These are phyloP conservation scores for Tangara arthus DNA, from an alignment of 2,797 vertebrate species.

Conservation along the genomic window DNA sequence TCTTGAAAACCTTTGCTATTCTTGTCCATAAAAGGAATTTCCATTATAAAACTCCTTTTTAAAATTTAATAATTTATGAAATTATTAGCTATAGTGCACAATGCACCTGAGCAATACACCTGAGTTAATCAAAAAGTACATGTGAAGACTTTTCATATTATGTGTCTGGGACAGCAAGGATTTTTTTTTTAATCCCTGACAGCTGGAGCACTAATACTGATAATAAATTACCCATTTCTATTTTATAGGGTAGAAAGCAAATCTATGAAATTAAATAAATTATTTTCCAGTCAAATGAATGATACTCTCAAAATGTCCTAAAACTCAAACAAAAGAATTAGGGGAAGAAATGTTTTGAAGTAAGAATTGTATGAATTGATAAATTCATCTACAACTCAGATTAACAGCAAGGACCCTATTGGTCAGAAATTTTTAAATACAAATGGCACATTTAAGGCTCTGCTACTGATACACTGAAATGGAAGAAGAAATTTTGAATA, in stretches of 20 bases:
- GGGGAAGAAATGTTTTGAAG: background rate
- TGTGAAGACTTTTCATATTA: background rate
- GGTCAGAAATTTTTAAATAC: background rate
- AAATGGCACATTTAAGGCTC: background rate
- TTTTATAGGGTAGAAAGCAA: background rate
- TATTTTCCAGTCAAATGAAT: background rate
- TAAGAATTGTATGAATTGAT: background rate
- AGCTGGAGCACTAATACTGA: background rate
- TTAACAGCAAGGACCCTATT: background rate
- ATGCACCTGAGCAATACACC: background rate
- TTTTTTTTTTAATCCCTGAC: background rate
- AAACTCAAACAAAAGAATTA: background rate
- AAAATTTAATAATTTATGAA: background rate
- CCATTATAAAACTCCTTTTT: background rate
- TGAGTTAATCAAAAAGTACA: background rate
- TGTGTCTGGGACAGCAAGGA: background rate
- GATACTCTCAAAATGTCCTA: background rate
- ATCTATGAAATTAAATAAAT: background rate
- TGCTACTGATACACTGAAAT: background rate
- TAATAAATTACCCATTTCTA: background rate
- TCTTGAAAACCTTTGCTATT: background rate
- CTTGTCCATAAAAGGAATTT: background rate
- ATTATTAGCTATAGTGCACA: background rate
- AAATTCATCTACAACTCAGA: background rate
- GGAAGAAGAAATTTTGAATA: background rate